Base-by-base conservation (phyloP, 1,140 invertebrate species). In the Limonius californicus region DNA sequence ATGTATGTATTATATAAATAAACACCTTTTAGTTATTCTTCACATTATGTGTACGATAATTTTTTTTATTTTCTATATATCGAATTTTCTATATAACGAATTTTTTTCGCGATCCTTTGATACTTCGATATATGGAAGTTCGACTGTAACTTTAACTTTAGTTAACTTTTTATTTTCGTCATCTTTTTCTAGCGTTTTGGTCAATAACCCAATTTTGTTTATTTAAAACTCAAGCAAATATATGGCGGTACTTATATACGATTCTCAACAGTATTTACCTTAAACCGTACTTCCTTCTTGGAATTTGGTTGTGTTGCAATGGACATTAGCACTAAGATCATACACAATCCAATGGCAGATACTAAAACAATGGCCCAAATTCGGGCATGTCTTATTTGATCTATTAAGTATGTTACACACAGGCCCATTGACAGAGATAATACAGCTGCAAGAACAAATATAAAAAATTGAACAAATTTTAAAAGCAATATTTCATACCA, bases 281-380 rank as follows among this genome's bases (percentile, higher is more conserved):
- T 82, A 61, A 82, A 82, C 35, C 77, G 68, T 30, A 82, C 59
- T 39, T 77, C 64, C 19, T 66, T 57, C 16, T 74, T 65, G 57
- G 78, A 72, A n/a, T 69, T 67, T 12, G 82, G 82, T 63, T 82
- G 82, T 27, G 78, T 70, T 39, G 73, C 71, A 16, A 82, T 71
- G 12, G 76, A 76, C 20, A 77, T 57, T 42, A 79, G 45, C 8
- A 73, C 71, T 2, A 80, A 60, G 8, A 82, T 57, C 39, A 79
- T 64, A 6, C 80, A 58, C 9, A 77, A 65, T 15, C 64, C 59
- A 54, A 78, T 61, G 23, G 79, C 55, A 16, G 64, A 63, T 39
- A 77, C n/a, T 42, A 77, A 62, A 32, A 74, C 66, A 54, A 72
- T 74, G 16, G 70, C 59, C 55, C 73, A 61, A 7, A 73, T 18